Percentiles rank a stretch among this genome's conserved stretches.
Evolutionary conservation across 92 coral and sea anemone genomes (phyloP).

Genomic region (Porites rus): DNA sequence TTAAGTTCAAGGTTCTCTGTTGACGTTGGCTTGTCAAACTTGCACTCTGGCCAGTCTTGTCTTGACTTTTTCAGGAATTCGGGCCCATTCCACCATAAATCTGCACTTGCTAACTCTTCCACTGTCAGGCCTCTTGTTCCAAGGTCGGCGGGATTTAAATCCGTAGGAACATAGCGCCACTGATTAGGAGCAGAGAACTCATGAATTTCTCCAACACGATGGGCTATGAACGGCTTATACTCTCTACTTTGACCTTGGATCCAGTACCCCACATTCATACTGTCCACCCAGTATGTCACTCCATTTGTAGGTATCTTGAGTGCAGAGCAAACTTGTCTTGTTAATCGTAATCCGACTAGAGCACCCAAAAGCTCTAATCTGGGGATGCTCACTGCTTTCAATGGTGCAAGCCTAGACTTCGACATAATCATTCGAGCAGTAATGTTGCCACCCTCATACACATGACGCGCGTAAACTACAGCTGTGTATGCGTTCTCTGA

Average conservation of each 20-base stretch:
- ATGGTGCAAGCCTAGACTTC: conserved; percentile 73
- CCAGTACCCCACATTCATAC: conserved; percentile 51
- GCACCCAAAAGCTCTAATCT: conserved; percentile 58
- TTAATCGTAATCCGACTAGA: conserved; percentile 39
- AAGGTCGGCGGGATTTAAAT: conserved; percentile 69
- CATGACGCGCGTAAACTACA: conserved; percentile 40
- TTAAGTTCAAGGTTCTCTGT: conserved; percentile 23
- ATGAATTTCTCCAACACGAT: conserved; percentile 59
- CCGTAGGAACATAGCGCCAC: conserved; percentile 72
- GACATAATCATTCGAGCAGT: conserved; percentile 54
- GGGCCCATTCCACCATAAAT: conserved; percentile 72
- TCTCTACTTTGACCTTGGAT: conserved; percentile 43
- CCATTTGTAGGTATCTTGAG: conserved; percentile 27
- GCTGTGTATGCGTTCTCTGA: conserved; percentile 73
- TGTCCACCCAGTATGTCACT: conserved; percentile 62
- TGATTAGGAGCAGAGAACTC: conserved; percentile 64
- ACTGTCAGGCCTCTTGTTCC: conserved; percentile 60
- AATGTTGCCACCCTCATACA: conserved; percentile 30
- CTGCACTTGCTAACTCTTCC: conserved; percentile 38
- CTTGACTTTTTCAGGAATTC: conserved; percentile 44
- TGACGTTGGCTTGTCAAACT: conserved; percentile 33
- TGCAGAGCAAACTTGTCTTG: conserved; percentile 49
- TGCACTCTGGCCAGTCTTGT: conserved; percentile 39
- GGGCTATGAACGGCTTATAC: conserved; percentile 46
- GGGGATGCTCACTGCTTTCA: conserved; percentile 67